Evolutionary conservation across 1,140 invertebrate species (phyloP).

Genomic region (Wiebesia pumilae): DNA sequence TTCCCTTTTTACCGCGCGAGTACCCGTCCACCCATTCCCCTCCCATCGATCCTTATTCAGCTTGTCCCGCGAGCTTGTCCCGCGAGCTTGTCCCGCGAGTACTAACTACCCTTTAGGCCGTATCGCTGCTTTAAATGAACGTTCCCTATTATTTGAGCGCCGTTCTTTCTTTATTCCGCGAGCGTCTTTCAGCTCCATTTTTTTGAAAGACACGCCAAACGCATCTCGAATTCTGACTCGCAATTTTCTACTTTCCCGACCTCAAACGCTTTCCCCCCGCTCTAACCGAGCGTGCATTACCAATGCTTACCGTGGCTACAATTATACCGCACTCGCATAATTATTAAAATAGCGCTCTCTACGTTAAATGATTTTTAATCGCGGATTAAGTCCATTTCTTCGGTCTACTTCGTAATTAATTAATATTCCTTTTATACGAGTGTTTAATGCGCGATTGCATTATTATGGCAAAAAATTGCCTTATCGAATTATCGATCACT

Average conservation of each 20-base stretch:
- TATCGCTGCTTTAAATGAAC: background rate
- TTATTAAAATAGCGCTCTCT: conserved; percentile 3
- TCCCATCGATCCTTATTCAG: conserved; percentile 1
- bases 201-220: background rate
- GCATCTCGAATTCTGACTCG: background rate
- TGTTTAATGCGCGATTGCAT: background rate
- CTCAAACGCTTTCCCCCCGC: background rate
- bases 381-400: background rate
- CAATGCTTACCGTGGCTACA: background rate
- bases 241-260: conserved; percentile 12
- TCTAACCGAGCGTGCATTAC: background rate
- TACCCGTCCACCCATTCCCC: background rate
- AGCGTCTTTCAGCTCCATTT: background rate
- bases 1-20: background rate
- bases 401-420: background rate
- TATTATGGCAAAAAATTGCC: no score
- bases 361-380: conserved; percentile 3
- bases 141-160: conserved; percentile 13
- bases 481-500: background rate
- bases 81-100: no score
- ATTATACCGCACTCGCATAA: conserved; percentile 6
- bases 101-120: background rate
- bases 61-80: no score
- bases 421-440: background rate
- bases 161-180: background rate